Base-by-base conservation (phyloP, 2,113 vertebrate genomes). In the Phyllostomus hastatus region DNA sequence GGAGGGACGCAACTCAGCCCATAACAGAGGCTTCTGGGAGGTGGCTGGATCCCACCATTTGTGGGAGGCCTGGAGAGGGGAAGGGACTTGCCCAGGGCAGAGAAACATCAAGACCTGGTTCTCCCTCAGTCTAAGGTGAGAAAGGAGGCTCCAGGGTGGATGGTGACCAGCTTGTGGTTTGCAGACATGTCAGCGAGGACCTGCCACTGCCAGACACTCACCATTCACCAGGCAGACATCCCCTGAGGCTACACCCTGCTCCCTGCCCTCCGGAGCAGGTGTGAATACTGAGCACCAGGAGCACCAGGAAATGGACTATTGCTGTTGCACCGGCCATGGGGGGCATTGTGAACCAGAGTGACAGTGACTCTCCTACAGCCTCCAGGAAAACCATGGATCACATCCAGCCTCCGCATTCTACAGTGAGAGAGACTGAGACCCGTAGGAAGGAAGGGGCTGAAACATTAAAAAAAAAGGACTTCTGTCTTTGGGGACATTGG, bases 91-190 rank as follows among this genome's bases (percentile, higher is more conserved):
- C 10, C 59, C n/a, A 33, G 15, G 5, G 46, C 38, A 67, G 64
- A 31, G 22, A 7, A 66, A 35, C 1, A 1, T 5, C 72, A 35
- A 28, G 11, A 11, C 50, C 64, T n/a, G 15, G 9, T 38, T 95
- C 19, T 35, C 9, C 16, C 35, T 7, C 61, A 35, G 88, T 43
- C 38, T 54, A 61, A 35, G 46, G 33, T 19, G 46, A 81, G 78
- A 50, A n/a, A 35, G 69, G 46, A 5, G 57, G 52, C 22, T n/a
- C 26, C 10, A 4, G 48, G 28, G 8, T 2, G 8, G n/a, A 54
- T n/a, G 1, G 0, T 0, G 26, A 67, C 17, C 5, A 8, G 0
- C 0, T 0, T 0, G 0, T 41, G 52, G 43, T 24, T 52, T 31
- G 2, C 48, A 41, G 38, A 48, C 15, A 0, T 4, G 6, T 3